phyloP scores from a whole-genome alignment of 1,140 invertebrate genomes.

The Philotrypesis tridentata region DNA sequence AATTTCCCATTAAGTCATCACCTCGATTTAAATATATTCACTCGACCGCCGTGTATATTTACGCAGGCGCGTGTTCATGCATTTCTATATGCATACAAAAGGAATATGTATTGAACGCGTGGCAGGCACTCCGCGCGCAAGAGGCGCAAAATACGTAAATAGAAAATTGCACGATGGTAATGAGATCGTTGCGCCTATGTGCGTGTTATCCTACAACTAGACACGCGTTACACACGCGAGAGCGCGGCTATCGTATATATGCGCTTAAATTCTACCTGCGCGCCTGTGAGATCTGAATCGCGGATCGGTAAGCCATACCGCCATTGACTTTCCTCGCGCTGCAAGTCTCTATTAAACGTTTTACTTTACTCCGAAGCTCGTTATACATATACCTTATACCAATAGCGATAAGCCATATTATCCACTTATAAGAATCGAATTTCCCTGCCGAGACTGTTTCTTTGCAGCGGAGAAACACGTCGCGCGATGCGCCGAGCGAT shows the following conservation, averaged over 20 bases:
- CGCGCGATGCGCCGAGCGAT: not conserved
- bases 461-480: not conserved
- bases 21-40: constrained; percentile 12
- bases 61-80: not conserved
- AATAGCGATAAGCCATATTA: not conserved
- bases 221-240: too few relatives aligned
- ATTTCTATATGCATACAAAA: constrained; percentile 7
- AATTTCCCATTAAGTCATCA: not conserved
- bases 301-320: not conserved
- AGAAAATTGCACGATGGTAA: not conserved
- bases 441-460: not conserved
- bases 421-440: constrained; percentile 1
- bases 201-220: not conserved
- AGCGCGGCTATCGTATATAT: not conserved
- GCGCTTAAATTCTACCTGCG: not conserved
- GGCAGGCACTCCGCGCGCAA: too few relatives aligned
- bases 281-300: too few relatives aligned
- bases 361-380: not conserved
- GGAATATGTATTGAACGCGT: constrained; percentile 3
- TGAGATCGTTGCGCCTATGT: not conserved
- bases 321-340: too few relatives aligned
- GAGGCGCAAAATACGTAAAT: constrained; percentile 15
- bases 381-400: not conserved
- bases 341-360: not conserved
- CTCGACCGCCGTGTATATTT: not conserved